Base-by-base conservation (phyloP, 2,888 invertebrate species). In the Morinoia aosen region DNA sequence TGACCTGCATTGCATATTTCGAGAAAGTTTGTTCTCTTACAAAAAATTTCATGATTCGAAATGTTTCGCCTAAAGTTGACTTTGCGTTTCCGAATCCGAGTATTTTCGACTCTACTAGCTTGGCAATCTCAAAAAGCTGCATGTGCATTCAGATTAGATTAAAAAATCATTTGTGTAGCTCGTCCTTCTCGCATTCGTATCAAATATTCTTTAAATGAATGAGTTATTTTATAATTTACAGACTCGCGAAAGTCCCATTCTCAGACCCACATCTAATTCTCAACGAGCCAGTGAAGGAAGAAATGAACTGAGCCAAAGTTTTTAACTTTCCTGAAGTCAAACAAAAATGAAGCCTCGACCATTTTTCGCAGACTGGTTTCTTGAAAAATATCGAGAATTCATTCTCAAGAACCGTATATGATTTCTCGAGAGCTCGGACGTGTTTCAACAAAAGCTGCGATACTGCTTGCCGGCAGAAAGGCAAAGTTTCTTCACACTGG, bases 271-370 rank as follows among this genome's bases (percentile, higher is more conserved):
- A 76, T 10, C 19, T 76, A 33, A 76, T 76, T 76, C 76, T 76
- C 76, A 76, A 33, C 76, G 33, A 76, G 10, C 76, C 76, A 25
- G 76, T 76, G 33, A 8, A 76, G 25, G 25, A 33, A 76, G 76
- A 76, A 76, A 76, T 76, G 33, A 76, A 76, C 76, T 76, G 25
- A 10, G 25, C 76, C 8, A 33, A 76, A 76, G 76, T 76, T 76
- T 76, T 76, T 76, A 76, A 76, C 76, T 76, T 76, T 76, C 76
- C 33, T 76, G 76, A 76, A 76, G 76, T 76, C 76, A 76, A 48
- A 76, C 76, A 76, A 76, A 76, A 76, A 76, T 76, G 76, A 76
- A 76, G 76, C 33, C 76, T 19, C 25, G 33, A 76, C 76, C 76
- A 76, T 76, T 76, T 76, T 76, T 76, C 76, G 5, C 48, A 76